These are phyloP conservation scores for Latrodectus hesperus DNA, from an alignment of 2,888 invertebrate genomes.

Conservation along the genomic window DNA sequence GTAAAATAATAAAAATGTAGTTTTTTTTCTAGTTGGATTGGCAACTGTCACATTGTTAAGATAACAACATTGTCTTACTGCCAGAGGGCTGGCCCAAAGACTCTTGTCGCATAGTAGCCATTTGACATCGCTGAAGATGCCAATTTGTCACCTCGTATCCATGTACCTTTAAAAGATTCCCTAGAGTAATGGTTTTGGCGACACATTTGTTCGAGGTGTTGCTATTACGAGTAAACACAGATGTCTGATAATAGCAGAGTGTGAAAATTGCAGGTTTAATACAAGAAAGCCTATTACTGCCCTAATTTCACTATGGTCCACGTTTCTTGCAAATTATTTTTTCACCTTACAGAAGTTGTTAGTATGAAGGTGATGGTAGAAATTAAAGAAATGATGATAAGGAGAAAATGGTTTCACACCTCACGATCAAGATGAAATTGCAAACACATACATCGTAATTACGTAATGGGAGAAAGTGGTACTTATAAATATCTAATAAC, in stretches of 20 bases:
- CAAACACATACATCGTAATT: no score
- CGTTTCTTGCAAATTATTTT: no score
- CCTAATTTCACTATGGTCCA: no score
- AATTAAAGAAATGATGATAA: no score
- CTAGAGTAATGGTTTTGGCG: background rate
- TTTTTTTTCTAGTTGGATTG: background rate
- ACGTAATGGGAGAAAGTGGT: no score
- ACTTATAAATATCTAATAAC: no score
- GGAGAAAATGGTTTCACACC: no score
- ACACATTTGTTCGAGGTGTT: conserved; percentile 5
- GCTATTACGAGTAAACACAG: conserved; percentile 8
- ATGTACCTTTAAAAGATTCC: conserved; percentile 7
- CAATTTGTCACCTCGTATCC: conserved; percentile 36
- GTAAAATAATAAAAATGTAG: background rate
- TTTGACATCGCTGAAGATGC: conserved; percentile 40
- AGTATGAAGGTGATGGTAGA: no score
- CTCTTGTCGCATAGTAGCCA: conserved; percentile 20
- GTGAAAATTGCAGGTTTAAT: background rate
- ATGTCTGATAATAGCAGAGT: conserved; percentile 2
- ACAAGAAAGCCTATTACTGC: no score
- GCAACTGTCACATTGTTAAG: conserved; percentile 20
- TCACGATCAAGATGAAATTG: no score
- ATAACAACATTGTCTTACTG: conserved; percentile 13
- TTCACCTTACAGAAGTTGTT: no score
- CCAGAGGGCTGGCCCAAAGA: background rate